Percentiles rank a stretch among this genome's conserved stretches.
phyloP scores from a whole-genome alignment of 2,113 vertebrate species.

The Carassius gibelio region DNA sequence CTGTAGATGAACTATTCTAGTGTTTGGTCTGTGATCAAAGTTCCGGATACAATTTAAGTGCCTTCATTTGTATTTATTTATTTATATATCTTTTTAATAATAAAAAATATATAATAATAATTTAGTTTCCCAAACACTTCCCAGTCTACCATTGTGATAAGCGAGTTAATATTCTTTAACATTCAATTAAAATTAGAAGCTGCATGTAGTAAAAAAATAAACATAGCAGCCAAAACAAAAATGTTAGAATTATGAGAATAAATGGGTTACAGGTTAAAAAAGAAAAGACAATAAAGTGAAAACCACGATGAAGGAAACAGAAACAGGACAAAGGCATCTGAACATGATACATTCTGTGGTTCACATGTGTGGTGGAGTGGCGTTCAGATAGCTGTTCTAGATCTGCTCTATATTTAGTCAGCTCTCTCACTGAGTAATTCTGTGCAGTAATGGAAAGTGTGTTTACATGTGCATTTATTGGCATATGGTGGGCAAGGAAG shows the following conservation, averaged over 20 bases:
- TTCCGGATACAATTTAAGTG: too few species aligned
- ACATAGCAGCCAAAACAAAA: not conserved
- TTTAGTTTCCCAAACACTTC: too few species aligned
- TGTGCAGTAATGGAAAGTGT: not conserved
- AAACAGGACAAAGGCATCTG: not conserved
- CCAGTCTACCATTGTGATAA: too few species aligned
- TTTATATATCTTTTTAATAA: too few species aligned
- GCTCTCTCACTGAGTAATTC: not conserved
- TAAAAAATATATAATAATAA: too few species aligned
- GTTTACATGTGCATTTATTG: conserved; percentile 14
- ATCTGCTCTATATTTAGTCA: conserved; percentile 25
- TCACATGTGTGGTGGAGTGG: not conserved
- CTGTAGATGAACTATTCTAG: too few species aligned
- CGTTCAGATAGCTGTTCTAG: not conserved
- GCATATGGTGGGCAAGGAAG: not conserved
- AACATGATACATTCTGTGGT: not conserved
- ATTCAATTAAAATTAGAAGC: not conserved
- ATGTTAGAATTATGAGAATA: not conserved
- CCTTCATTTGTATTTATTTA: too few species aligned
- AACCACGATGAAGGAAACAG: not conserved
- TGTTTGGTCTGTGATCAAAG: too few species aligned
- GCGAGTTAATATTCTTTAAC: not conserved
- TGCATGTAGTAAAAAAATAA: not conserved
- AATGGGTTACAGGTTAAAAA: not conserved
- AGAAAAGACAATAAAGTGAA: not conserved